phyloP scores from a whole-genome alignment of 1,140 invertebrate genomes.

The Sogatella furcifera region DNA sequence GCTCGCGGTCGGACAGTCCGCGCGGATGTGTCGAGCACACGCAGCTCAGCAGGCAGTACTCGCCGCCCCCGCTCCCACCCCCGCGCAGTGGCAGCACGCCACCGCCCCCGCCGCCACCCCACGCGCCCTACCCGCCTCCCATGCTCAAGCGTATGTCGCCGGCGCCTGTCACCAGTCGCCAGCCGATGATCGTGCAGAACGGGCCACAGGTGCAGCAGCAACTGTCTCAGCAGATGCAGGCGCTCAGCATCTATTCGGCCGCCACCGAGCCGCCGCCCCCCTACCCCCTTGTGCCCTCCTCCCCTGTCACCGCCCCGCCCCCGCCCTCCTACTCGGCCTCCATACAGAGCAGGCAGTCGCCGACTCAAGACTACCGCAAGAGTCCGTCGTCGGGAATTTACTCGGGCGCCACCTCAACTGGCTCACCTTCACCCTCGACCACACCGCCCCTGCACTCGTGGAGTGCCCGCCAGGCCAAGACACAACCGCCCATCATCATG shows the following conservation, averaged over 20 bases:
- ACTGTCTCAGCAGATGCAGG: constrained; percentile 74
- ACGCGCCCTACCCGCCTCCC: constrained; percentile 52
- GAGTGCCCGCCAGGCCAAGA: constrained; percentile 69
- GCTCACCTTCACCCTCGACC: constrained; percentile 52
- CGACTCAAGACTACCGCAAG: constrained; percentile 67
- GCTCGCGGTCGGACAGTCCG: constrained; percentile 80
- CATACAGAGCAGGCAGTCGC: constrained; percentile 75
- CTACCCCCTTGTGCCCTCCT: constrained; percentile 50
- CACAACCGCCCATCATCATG: constrained; percentile 89
- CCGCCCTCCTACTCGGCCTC: constrained; percentile 74
- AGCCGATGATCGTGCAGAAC: constrained; percentile 71
- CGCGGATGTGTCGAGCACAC: constrained; percentile 40
- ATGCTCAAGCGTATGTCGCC: constrained; percentile 77
- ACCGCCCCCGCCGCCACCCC: constrained; percentile 59
- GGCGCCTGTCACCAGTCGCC: constrained; percentile 49
- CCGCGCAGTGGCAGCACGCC: constrained; percentile 49
- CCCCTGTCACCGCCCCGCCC: constrained; percentile 52
- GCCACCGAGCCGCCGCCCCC: constrained; percentile 48
- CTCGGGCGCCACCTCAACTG: constrained; percentile 64
- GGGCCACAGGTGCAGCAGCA: constrained; percentile 74
- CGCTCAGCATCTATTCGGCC: constrained; percentile 50
- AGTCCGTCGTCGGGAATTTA: constrained; percentile 70
- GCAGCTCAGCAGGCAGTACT: constrained; percentile 48
- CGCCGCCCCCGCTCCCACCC: constrained; percentile 36
- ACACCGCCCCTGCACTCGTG: constrained; percentile 60